phyloP scores from a whole-genome alignment of 2,113 vertebrate species.

The Ramphastos sulfuratus region DNA sequence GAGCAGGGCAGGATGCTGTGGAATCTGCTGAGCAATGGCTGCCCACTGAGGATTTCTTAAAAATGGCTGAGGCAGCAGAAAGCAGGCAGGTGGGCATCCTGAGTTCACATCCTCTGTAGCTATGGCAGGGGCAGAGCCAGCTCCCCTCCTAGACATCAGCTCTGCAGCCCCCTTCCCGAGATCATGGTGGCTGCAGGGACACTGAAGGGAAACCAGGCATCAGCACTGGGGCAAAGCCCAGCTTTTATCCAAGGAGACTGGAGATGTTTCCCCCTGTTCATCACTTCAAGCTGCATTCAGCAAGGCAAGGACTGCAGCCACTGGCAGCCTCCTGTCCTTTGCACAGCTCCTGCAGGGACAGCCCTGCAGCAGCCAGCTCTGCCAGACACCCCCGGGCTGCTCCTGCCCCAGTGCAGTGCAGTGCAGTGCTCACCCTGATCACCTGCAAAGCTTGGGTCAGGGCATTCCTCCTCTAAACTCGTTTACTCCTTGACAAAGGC shows the following conservation, averaged over 20 bases:
- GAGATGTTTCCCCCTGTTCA: not conserved
- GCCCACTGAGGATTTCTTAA: not conserved
- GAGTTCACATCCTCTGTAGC: not conserved
- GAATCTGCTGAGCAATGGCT: constrained; percentile 15
- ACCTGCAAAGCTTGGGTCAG: not conserved
- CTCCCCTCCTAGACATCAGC: not conserved
- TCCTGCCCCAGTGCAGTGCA: not conserved
- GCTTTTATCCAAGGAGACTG: not conserved
- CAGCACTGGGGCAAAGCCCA: not conserved
- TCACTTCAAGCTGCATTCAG: not conserved
- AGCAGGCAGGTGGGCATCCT: not conserved
- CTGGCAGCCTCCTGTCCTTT: not conserved
- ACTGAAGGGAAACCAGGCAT: not conserved
- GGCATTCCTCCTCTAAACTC: not conserved
- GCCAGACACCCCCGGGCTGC: accelerated
- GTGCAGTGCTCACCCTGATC: not conserved
- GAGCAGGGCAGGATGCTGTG: not conserved
- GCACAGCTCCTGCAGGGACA: not conserved
- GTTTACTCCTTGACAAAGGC: not conserved
- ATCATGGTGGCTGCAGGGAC: not conserved
- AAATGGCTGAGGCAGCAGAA: constrained; percentile 13
- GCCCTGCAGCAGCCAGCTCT: not conserved
- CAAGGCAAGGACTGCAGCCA: not conserved
- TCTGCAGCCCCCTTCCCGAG: not conserved
- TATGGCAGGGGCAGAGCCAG: not conserved